A percentile compares a stretch with the other conserved stretches of the same genome.
Conservation (phyloP, 2,113 vertebrate species). For the Suncus etruscus region DNA sequence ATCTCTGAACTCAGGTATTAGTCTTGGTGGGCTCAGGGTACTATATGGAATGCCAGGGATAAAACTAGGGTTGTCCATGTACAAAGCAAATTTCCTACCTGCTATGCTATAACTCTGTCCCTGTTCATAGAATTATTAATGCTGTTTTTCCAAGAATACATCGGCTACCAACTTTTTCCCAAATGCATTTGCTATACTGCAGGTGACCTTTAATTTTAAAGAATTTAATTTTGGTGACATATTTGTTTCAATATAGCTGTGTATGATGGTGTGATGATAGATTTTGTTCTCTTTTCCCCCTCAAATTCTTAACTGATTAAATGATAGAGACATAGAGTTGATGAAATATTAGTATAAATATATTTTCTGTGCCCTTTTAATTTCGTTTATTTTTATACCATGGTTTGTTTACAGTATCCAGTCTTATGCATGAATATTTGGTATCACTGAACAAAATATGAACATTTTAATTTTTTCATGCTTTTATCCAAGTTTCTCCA, state of each 20-base stretch:
- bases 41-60: too few species aligned
- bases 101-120: too few species aligned
- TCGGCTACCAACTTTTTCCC: constrained; percentile 46
- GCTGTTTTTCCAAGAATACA: constrained; percentile 41
- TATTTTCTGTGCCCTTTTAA: constrained; percentile 18
- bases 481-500: constrained; percentile 26
- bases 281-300: constrained; percentile 25
- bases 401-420: constrained; percentile 31
- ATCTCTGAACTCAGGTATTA: too few species aligned
- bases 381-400: constrained; percentile 42
- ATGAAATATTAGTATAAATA: constrained; percentile 30
- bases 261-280: neutral
- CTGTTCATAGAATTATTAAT: constrained; percentile 55
- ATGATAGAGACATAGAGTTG: constrained; percentile 5
- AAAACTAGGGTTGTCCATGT: too few species aligned
- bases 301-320: constrained; percentile 38
- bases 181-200: constrained; percentile 27
- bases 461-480: neutral
- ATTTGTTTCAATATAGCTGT: neutral
- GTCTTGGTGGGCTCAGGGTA: too few species aligned
- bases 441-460: neutral
- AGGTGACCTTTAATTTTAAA: constrained; percentile 58
- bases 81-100: too few species aligned
- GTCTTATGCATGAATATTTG: constrained; percentile 43
- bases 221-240: constrained; percentile 37